Conservation (phyloP, 2,797 vertebrate genomes). For the Ceryle rudis region DNA sequence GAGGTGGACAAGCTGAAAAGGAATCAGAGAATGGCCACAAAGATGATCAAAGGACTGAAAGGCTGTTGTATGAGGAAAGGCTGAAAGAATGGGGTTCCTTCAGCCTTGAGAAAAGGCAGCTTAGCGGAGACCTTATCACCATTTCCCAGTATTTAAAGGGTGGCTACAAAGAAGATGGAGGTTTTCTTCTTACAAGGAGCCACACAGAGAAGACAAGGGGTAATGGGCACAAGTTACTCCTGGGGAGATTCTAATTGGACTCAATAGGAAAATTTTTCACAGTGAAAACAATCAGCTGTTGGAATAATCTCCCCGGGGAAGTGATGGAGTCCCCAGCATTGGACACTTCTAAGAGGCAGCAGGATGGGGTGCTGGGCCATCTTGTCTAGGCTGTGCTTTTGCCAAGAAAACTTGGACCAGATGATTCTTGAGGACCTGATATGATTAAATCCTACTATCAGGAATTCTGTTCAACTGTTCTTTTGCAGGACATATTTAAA, state of each 20-base stretch:
- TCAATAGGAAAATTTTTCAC: not conserved
- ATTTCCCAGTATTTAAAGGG: not conserved
- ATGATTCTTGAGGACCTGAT: not conserved
- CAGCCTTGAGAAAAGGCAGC: not conserved
- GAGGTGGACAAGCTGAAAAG: not conserved
- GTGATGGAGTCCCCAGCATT: too few species aligned
- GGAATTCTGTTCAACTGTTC: constrained; percentile 19
- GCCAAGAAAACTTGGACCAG: not conserved
- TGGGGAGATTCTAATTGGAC: not conserved
- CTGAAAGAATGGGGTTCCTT: not conserved
- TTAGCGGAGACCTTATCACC: not conserved
- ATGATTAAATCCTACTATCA: not conserved
- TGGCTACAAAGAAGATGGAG: not conserved
- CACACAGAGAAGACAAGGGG: not conserved
- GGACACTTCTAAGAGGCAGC: not conserved
- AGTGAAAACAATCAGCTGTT: not conserved
- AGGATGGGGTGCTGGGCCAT: not conserved
- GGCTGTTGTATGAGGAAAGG: not conserved
- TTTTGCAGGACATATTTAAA: constrained; percentile 8
- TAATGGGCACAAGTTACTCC: not conserved
- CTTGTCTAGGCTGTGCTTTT: not conserved
- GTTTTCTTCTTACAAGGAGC: not conserved
- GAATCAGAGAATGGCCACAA: not conserved
- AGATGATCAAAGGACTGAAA: not conserved
- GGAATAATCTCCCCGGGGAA: not conserved